Conservation (phyloP, 1,140 invertebrate species). For the Brachionus paranguensis region DNA sequence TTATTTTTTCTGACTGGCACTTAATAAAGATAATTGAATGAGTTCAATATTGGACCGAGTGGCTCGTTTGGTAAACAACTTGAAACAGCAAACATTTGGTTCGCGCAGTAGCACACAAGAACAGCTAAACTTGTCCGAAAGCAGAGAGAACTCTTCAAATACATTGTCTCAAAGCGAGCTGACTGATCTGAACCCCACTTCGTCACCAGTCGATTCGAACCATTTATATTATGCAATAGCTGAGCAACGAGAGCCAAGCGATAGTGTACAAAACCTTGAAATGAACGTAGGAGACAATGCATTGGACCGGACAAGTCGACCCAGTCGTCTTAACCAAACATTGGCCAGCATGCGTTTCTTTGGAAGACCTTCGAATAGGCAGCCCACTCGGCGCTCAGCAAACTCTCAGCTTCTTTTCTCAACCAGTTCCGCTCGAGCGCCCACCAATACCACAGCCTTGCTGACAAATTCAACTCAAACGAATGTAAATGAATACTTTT, state of each 20-base stretch:
- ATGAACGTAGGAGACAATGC: background rate
- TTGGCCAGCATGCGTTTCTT: background rate
- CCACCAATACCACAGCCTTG: background rate
- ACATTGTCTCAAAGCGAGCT: background rate
- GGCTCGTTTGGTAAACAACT: conserved; percentile 8
- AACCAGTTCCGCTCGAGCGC: background rate
- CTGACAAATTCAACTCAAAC: background rate
- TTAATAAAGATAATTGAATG: background rate
- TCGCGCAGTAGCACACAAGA: background rate
- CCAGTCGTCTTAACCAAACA: background rate
- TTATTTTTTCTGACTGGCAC: background rate
- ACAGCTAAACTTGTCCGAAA: background rate
- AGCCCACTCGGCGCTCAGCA: background rate
- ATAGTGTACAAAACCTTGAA: background rate
- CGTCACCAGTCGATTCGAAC: background rate
- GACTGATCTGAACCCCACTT: background rate
- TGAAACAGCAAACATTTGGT: background rate
- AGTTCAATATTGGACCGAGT: background rate
- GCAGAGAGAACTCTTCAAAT: background rate
- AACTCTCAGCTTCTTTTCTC: background rate
- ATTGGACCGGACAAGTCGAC: background rate
- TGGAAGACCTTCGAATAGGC: background rate
- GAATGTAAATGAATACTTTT: conserved; percentile 3
- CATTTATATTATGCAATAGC: conserved; percentile 19
- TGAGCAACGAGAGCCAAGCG: background rate